Percentiles rank a stretch among this genome's conserved stretches.
Conservation (phyloP, 2,797 vertebrate genomes). For the Cyprinodon diabolis region DNA sequence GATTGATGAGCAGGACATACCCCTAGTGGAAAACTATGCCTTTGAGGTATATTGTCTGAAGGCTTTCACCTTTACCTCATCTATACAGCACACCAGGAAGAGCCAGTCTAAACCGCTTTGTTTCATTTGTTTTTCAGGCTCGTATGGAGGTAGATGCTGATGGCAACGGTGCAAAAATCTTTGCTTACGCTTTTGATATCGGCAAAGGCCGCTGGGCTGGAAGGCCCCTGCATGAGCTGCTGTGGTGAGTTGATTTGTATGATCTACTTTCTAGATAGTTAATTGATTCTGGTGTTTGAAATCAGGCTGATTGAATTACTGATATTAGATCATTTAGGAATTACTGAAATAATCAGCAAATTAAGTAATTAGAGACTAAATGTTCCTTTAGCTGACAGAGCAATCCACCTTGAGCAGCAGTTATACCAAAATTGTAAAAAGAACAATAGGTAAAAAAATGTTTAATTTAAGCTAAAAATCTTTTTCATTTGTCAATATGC, state of each 20-base stretch:
- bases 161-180: slow-evolving; percentile 98
- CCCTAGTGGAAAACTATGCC: slow-evolving; percentile 97
- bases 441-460: no score
- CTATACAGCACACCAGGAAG: not conserved
- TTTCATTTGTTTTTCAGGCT: slow-evolving; percentile 78
- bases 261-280: not conserved
- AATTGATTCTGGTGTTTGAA: not conserved
- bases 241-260: slow-evolving; percentile 85
- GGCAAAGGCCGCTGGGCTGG: slow-evolving; percentile 93
- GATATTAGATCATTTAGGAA: no score
- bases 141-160: slow-evolving; percentile 99
- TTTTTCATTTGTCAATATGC: no score
- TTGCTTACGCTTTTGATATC: slow-evolving; percentile 98
- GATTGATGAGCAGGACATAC: slow-evolving; percentile 98
- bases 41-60: slow-evolving; percentile 87
- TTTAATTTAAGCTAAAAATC: no score
- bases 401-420: no score
- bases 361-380: no score
- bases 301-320: no score
- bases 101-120: not conserved
- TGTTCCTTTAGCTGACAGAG: no score
- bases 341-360: no score
- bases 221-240: slow-evolving; percentile 92
- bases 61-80: not conserved
- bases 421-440: no score